phyloP scores from a whole-genome alignment of 2,888 invertebrate species.

The Alentia gelatinosa region DNA sequence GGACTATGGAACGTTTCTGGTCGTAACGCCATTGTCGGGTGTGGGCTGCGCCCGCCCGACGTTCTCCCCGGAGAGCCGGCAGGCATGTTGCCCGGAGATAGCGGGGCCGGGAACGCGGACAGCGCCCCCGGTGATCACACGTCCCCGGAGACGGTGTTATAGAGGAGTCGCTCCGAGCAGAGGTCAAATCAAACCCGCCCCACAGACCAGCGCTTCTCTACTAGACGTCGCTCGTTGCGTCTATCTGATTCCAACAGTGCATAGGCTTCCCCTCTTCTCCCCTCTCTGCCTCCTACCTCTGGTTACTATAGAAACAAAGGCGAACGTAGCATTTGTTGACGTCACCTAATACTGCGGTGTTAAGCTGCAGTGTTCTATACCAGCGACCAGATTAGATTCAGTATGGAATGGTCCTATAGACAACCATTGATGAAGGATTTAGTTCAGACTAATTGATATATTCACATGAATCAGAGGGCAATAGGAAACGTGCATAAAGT shows the following conservation, averaged over 20 bases:
- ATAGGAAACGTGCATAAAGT: too few species aligned
- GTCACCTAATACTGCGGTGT: too few species aligned
- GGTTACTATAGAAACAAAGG: conserved; percentile 30
- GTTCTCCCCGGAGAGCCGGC: background rate
- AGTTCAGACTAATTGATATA: too few species aligned
- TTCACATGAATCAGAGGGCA: too few species aligned
- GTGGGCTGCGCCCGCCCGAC: background rate
- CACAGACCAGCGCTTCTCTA: background rate
- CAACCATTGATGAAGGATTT: too few species aligned
- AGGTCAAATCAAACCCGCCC: conserved; percentile 27
- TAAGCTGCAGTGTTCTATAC: too few species aligned
- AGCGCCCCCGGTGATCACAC: background rate
- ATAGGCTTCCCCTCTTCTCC: background rate
- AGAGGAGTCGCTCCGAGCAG: background rate
- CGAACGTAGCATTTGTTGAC: background rate
- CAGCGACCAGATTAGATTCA: too few species aligned
- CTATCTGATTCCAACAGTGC: background rate
- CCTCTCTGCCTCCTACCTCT: background rate
- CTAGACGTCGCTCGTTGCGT: background rate
- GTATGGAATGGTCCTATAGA: too few species aligned
- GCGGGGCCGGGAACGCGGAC: background rate
- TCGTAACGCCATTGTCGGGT: conserved; percentile 27
- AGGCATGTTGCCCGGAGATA: conserved; percentile 37
- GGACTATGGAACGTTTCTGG: background rate
- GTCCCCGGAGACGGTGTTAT: conserved; percentile 11